Evolutionary conservation across 2,888 invertebrate genomes (phyloP).

Genomic region (Eupeodes luniger): DNA sequence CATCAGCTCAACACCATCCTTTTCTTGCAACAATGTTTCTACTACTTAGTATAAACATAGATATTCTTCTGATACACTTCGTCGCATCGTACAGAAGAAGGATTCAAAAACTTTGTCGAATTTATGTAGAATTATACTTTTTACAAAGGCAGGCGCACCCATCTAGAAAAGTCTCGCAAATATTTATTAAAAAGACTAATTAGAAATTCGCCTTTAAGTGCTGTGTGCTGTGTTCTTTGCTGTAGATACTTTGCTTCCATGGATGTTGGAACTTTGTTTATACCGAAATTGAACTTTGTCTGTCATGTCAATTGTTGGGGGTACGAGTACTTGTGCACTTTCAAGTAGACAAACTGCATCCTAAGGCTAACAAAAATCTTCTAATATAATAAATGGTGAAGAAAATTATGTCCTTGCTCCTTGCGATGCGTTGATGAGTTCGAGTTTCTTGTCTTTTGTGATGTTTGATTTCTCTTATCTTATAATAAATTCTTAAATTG

Average conservation of each 20-base stretch:
- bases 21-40: conserved; percentile 18
- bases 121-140: conserved; percentile 56
- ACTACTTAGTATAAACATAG: not conserved
- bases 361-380: too few species aligned
- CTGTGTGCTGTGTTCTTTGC: conserved; percentile 36
- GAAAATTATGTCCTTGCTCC: too few species aligned
- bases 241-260: conserved; percentile 2
- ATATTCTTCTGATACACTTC: too few species aligned
- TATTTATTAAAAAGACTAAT: conserved; percentile 71
- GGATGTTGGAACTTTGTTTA: conserved; percentile 47
- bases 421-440: too few species aligned
- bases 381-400: too few species aligned
- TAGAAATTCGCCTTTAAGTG: conserved; percentile 54
- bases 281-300: conserved; percentile 61
- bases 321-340: too few species aligned
- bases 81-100: not conserved
- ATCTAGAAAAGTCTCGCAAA: conserved; percentile 69
- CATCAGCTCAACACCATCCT: not conserved
- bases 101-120: conserved; percentile 56
- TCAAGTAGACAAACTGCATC: too few species aligned
- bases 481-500: too few species aligned
- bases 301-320: not conserved
- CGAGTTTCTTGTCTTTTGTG: too few species aligned
- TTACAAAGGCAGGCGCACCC: conserved; percentile 44
- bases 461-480: too few species aligned